These are phyloP conservation scores for Phortica variegata DNA, from an alignment of 1,140 invertebrate species.

Conservation along the genomic window DNA sequence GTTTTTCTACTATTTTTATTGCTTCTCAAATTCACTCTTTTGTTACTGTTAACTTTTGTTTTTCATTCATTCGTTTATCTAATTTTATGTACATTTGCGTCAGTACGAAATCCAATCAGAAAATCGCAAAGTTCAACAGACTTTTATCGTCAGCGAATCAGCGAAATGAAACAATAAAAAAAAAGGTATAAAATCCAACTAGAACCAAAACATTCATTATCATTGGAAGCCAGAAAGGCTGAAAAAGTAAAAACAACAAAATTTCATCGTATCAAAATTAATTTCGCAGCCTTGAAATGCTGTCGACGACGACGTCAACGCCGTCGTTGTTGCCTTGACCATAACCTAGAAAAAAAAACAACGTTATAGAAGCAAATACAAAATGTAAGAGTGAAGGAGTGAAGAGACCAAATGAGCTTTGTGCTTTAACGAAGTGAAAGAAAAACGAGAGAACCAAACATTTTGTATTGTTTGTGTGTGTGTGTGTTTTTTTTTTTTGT, in stretches of 20 bases:
- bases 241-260: no score
- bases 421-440: no score
- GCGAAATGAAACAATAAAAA: constrained; percentile 12
- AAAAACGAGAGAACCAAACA: no score
- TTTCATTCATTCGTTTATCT: constrained; percentile 1
- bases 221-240: no score
- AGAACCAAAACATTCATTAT: not conserved
- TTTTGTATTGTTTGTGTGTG: constrained; percentile 5
- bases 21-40: constrained; percentile 8
- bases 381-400: no score
- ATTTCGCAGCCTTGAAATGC: no score
- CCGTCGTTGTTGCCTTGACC: constrained; percentile 41
- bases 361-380: no score
- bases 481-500: not conserved
- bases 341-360: constrained; percentile 48
- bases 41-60: not conserved
- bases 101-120: no score
- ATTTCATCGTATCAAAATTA: no score
- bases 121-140: constrained; percentile 41
- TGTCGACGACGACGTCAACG: not conserved
- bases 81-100: constrained; percentile 1
- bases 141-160: constrained; percentile 38
- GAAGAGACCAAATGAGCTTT: no score
- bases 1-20: not conserved
- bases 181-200: not conserved